Percentiles rank a stretch among this genome's conserved stretches.
These are phyloP conservation scores for Penaeus chinensis DNA, from an alignment of 1,140 invertebrate genomes.

Conservation along the genomic window DNA sequence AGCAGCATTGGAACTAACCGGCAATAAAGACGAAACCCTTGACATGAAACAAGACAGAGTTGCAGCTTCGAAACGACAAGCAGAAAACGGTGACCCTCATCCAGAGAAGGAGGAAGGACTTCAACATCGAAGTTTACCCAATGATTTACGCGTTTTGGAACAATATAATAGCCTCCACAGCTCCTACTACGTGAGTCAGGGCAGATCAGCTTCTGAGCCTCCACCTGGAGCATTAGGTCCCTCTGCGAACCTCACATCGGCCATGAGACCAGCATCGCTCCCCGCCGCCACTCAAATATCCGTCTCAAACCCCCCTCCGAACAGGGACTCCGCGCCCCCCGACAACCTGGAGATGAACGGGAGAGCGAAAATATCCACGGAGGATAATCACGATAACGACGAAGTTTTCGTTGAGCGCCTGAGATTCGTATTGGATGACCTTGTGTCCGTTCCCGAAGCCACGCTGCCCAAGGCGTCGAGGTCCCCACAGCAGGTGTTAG, in stretches of 20 bases:
- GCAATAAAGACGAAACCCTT: too few species aligned
- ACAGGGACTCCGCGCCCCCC: too few species aligned
- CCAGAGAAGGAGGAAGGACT: neutral
- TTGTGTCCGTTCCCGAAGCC: conserved; percentile 36
- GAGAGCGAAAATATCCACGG: neutral
- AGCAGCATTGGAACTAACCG: too few species aligned
- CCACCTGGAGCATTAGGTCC: neutral
- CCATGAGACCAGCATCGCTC: conserved; percentile 27
- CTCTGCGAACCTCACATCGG: neutral
- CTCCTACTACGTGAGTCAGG: neutral
- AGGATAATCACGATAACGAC: neutral
- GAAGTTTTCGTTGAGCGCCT: conserved; percentile 34
- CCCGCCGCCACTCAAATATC: neutral
- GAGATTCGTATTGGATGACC: conserved; percentile 31
- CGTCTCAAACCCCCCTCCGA: too few species aligned
- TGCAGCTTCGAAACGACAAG: too few species aligned
- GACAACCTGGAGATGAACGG: neutral
- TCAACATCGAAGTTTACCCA: neutral
- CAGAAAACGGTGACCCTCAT: too few species aligned
- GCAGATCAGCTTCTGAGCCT: conserved; percentile 34
- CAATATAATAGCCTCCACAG: neutral
- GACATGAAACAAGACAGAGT: too few species aligned
- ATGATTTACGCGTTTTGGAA: neutral
- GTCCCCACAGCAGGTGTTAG: conserved; percentile 19
- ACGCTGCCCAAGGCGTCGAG: conserved; percentile 23